phyloP scores from a whole-genome alignment of 1,140 invertebrate genomes.

The Drosophila seguyi region DNA sequence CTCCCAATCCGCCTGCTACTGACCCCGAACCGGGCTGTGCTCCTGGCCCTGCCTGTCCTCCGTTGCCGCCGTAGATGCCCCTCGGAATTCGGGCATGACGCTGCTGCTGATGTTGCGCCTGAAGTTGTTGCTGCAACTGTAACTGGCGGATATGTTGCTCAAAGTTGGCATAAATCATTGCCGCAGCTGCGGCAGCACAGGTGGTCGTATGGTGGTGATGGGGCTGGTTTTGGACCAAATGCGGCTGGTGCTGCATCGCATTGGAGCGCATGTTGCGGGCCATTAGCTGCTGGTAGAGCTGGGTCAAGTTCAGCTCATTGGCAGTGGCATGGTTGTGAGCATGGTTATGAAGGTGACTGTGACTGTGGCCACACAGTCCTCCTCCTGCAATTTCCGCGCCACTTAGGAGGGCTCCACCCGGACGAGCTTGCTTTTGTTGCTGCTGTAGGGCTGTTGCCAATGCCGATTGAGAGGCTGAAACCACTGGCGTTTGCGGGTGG shows the following conservation, averaged over 20 bases:
- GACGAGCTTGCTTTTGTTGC: conserved; percentile 15
- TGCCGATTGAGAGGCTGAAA: background rate
- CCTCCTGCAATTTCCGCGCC: background rate
- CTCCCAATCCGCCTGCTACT: background rate
- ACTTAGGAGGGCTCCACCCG: background rate
- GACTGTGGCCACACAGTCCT: conserved; percentile 3
- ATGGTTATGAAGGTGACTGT: background rate
- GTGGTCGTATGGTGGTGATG: conserved; percentile 16
- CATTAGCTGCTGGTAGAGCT: conserved; percentile 58
- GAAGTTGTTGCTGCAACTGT: conserved; percentile 19
- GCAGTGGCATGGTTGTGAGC: conserved; percentile 7
- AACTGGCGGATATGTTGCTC: conserved; percentile 56
- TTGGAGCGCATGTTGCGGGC: conserved; percentile 46
- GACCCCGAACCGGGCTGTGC: background rate
- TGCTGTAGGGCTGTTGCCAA: background rate
- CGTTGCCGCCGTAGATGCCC: conserved; percentile 48
- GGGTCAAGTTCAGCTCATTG: conserved; percentile 37
- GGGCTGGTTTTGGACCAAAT: conserved; percentile 14
- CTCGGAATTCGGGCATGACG: conserved; percentile 30
- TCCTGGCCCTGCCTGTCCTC: conserved; percentile 1
- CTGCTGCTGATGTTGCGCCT: conserved; percentile 11
- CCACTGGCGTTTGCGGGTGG: background rate
- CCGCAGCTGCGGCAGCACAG: conserved; percentile 37
- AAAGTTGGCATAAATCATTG: conserved; percentile 52
- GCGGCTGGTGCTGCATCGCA: conserved; percentile 25